Base-by-base conservation (phyloP, 2,888 invertebrate genomes). In the Nomada ferruginata region DNA sequence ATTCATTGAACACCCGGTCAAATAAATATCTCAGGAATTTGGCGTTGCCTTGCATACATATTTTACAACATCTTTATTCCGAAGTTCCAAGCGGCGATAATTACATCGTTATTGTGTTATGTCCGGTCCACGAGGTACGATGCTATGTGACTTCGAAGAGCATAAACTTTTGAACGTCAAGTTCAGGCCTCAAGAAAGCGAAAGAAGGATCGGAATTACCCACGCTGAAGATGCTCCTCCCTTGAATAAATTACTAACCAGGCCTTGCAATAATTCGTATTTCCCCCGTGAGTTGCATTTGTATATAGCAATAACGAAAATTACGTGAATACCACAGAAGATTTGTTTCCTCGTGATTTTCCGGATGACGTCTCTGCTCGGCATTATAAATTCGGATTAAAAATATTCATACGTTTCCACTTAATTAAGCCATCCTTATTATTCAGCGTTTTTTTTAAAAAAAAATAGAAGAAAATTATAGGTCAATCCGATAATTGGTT, bases 1-100 rank as follows among this genome's bases (percentile, higher is more conserved):
- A 79, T 70, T 79, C 71, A 76, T 55, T 60, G 26, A 13, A 23
- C 23, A 13, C 10, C 20, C 2, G 18, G 26, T 53, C n/a, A 15
- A 66, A 65, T 73, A 60, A 63, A 57, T 57, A 44, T 23, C 29
- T 4, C 0, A 63, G 47, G 13, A 70, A 26, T 29, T 50, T 15
- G 2, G 10, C 15, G n/a, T 55, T n/a, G 11, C 36, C 36, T 36
- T 7, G 36, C 5, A 36, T 36, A 7, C 36, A 7, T 36, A 7
- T 42, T 13, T 18, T 23, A n/a, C 42, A 18, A 42, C 15, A 18
- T 55, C 55, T 2, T 23, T 23, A 11, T 55, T 55, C 55, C 2
- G 26, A 29, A n/a, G n/a, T 65, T 9, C 36, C 36, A 36, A 36
- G 7, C 36, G 7, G 36, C 36, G 36, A 36, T 36, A 36, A 36